phyloP scores from a whole-genome alignment of 2,113 vertebrate genomes.

The Hyla sarda region DNA sequence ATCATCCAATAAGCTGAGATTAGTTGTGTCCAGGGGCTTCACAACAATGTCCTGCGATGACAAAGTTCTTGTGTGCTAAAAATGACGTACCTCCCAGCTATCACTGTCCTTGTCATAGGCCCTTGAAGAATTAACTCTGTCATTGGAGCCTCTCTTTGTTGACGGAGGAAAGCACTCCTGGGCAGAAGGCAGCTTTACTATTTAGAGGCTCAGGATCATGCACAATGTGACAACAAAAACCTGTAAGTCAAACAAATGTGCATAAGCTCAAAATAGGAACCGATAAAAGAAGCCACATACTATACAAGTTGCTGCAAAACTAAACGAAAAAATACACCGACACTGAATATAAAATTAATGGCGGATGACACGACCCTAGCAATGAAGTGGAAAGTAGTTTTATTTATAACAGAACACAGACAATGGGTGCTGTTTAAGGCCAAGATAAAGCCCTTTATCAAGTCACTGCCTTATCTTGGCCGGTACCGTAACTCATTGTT shows the following conservation, averaged over 20 bases:
- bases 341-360: conserved; percentile 9
- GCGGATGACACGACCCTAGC: background rate
- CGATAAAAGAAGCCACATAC: background rate
- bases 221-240: background rate
- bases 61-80: background rate
- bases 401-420: conserved; percentile 3
- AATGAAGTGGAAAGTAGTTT: background rate
- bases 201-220: background rate
- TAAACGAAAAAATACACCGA: background rate
- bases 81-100: conserved; percentile 22
- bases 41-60: conserved; percentile 14
- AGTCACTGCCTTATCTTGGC: conserved; percentile 8
- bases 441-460: conserved; percentile 10
- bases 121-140: conserved; percentile 14
- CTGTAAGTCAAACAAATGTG: background rate
- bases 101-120: background rate
- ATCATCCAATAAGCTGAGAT: background rate
- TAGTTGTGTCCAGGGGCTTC: conserved; percentile 24
- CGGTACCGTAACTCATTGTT: background rate
- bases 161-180: background rate
- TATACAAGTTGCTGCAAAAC: background rate
- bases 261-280: background rate
- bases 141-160: background rate
- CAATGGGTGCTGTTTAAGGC: background rate
- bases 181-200: background rate